Conservation (phyloP, 2,797 vertebrate genomes). For the Meda fulgida region DNA sequence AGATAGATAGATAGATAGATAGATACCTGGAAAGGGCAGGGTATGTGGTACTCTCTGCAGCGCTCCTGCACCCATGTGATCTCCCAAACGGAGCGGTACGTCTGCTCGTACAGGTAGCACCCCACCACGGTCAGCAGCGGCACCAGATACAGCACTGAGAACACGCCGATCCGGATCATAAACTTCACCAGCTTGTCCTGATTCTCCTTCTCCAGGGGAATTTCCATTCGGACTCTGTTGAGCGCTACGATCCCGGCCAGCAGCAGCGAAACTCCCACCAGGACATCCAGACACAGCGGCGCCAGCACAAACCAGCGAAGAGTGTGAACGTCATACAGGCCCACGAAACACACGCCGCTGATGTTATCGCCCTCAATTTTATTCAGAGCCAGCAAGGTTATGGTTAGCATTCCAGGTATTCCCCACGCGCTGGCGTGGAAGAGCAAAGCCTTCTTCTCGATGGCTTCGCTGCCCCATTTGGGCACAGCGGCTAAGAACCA, state of each 20-base stretch:
- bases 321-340: constrained; percentile 92
- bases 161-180: constrained; percentile 98
- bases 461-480: constrained; percentile 98
- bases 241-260: constrained; percentile 94
- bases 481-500: constrained; percentile 98
- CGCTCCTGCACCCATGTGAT: constrained; percentile 93
- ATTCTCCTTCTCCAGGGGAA: constrained; percentile 97
- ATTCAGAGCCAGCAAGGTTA: constrained; percentile 94
- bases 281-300: constrained; percentile 92
- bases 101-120: constrained; percentile 97
- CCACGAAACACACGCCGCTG: constrained; percentile 97
- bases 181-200: constrained; percentile 99
- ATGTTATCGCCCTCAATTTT: constrained; percentile 98
- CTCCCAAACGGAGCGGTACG: constrained; percentile 89
- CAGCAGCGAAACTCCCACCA: constrained; percentile 89
- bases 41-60: constrained; percentile 93
- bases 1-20: not conserved
- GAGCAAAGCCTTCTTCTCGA: constrained; percentile 96
- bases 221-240: constrained; percentile 96
- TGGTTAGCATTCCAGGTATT: constrained; percentile 91
- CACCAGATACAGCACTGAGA: constrained; percentile 94
- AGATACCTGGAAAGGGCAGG: constrained; percentile 86
- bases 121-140: constrained; percentile 94
- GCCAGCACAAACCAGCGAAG: constrained; percentile 95
- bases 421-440: constrained; percentile 97